Conservation (phyloP, 2,888 invertebrate species). For the Ernsta delagoae region DNA sequence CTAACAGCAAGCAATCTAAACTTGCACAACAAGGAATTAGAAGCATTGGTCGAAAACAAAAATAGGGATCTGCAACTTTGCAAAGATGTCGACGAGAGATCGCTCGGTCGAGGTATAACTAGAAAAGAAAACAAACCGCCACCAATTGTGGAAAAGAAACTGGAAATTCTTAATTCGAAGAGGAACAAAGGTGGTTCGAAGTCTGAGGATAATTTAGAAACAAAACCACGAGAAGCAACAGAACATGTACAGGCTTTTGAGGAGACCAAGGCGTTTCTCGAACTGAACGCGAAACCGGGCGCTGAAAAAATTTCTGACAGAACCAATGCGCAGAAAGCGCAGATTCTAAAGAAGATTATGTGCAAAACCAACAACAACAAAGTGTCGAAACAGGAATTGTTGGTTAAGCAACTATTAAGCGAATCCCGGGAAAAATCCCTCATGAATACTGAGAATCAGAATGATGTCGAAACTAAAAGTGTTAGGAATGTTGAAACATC, state of each 20-base stretch:
- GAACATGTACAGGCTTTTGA: slow-evolving; percentile 21
- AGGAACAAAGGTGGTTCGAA: slow-evolving; percentile 30
- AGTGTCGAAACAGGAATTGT: slow-evolving; percentile 21
- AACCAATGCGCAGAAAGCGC: slow-evolving; percentile 32
- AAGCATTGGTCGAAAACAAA: slow-evolving; percentile 51
- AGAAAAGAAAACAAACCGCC: slow-evolving; percentile 11
- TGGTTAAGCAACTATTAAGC: slow-evolving; percentile 16
- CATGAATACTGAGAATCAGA: background rate
- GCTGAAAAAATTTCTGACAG: slow-evolving; percentile 22
- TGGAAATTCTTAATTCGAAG: slow-evolving; percentile 9
- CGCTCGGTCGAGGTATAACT: slow-evolving; percentile 53
- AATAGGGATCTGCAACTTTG: slow-evolving; percentile 57
- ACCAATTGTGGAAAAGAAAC: slow-evolving; percentile 20
- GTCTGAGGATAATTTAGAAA: slow-evolving; percentile 34
- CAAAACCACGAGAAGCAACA: background rate
- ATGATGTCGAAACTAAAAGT: background rate
- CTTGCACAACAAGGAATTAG: slow-evolving; percentile 42
- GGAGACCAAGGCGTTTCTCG: slow-evolving; percentile 18
- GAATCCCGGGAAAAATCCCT: slow-evolving; percentile 11
- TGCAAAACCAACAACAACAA: slow-evolving; percentile 19
- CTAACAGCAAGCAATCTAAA: slow-evolving; percentile 50
- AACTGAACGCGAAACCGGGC: background rate
- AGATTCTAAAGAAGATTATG: slow-evolving; percentile 32
- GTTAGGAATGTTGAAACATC: background rate
- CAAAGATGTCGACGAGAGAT: slow-evolving; percentile 59